Base-by-base conservation (phyloP, 2,113 vertebrate genomes). In the Climacteris rufus region DNA sequence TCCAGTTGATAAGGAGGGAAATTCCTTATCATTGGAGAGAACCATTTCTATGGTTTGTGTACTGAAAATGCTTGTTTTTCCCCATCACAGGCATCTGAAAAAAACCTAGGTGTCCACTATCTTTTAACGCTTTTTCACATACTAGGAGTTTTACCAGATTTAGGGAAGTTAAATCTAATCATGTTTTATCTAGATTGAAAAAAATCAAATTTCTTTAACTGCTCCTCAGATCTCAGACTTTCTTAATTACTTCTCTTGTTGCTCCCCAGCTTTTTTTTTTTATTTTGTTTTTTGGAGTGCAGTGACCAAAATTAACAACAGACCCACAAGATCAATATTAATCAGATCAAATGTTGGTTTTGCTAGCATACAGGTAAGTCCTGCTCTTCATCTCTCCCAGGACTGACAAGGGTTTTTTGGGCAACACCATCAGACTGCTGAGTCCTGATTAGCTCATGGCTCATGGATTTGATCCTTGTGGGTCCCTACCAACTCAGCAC, bases 401-500 rank as follows among this genome's bases (percentile, higher is more conserved):
- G 28, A 35, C 19, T 17, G 6, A 44, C 3, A 2, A 47, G 15
- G 61, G 25, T 8, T 31, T 77, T 77, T 39, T 60, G 8, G 25
- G 23, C 21, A 81, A 53, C 31, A 45, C 44, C 16, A 71, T 49
- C 22, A 42, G 24, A 3, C 17, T 76, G 35, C 25, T 11, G 35
- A 76, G n/a, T 25, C 5, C 3, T 27, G 4, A 39, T 64, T 15
- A 42, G 30, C 27, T 79, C 1, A 0, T 1, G 7, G 17, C 15
- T 72, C 7, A 0, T 25, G 39, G 23, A 30, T 7, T 66, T 0
- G 0, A 8, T 47, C 45, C 25, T 40, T 31, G 30, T 23, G 30
- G 30, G 6, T 63, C 12, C 10, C 60, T 35, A 31, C 40, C 25
- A 49, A 0, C 30, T 42, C 30, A 49, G 64, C 54, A 37, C 12